A percentile compares a stretch with the other conserved stretches of the same genome.
These are phyloP conservation scores for Gortyna flavago DNA, from an alignment of 2,888 invertebrate species.

Conservation along the genomic window DNA sequence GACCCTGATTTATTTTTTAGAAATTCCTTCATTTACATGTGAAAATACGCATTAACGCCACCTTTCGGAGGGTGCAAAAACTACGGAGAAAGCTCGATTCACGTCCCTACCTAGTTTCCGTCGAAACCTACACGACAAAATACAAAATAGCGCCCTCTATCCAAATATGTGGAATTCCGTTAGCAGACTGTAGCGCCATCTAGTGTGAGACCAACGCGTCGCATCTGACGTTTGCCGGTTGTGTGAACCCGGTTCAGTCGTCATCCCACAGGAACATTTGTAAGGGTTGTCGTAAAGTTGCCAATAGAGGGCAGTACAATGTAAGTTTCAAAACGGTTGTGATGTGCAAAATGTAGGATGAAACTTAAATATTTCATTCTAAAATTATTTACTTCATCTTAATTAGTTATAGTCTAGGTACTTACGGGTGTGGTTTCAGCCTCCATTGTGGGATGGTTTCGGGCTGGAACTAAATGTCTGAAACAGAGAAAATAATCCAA, in stretches of 20 bases:
- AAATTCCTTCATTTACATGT: background rate
- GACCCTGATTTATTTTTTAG: no score
- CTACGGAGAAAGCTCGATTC: slow-evolving; percentile 15
- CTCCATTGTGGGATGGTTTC: slow-evolving; percentile 76
- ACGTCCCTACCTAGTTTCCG: slow-evolving; percentile 21
- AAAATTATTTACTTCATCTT: slow-evolving; percentile 12
- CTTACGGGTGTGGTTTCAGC: slow-evolving; percentile 86
- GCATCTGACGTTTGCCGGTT: slow-evolving; percentile 8
- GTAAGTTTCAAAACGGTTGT: slow-evolving; percentile 72
- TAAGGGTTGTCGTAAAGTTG: slow-evolving; percentile 52
- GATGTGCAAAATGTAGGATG: slow-evolving; percentile 71
- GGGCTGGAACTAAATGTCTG: slow-evolving; percentile 82
- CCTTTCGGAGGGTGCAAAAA: slow-evolving; percentile 70
- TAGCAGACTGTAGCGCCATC: slow-evolving; percentile 56
- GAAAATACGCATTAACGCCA: slow-evolving; percentile 63
- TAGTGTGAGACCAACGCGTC: slow-evolving; percentile 29
- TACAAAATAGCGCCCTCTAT: slow-evolving; percentile 68
- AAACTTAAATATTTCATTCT: slow-evolving; percentile 48
- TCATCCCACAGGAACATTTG: slow-evolving; percentile 64
- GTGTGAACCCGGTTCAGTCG: slow-evolving; percentile 25
- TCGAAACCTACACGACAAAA: slow-evolving; percentile 10
- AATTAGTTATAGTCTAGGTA: slow-evolving; percentile 68
- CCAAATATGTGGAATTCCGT: slow-evolving; percentile 12
- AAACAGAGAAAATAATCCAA: slow-evolving; percentile 72
- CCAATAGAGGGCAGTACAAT: slow-evolving; percentile 80